Base-by-base conservation (phyloP, 2,113 vertebrate species). In the Actenoides hombroni region DNA sequence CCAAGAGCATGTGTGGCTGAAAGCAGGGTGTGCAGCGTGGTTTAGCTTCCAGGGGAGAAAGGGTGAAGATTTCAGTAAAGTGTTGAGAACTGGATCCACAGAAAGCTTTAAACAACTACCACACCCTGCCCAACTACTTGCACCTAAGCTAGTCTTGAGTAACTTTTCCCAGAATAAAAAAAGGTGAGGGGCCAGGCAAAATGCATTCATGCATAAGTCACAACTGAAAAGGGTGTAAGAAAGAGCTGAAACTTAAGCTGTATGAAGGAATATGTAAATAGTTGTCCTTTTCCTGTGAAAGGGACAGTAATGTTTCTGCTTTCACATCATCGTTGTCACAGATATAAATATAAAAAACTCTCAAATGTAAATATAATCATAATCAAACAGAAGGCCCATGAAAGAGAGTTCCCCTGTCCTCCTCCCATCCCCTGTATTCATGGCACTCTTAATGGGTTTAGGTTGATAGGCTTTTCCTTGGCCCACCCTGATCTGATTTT, bases 351-450 rank as follows among this genome's bases (percentile, higher is more conserved):
- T 61, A 84, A 69, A 56, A 88, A 92, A 51, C 13, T n/a, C 9
- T 46, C 56, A 94, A 75, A 90, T 81, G 92, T 64, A 86, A 95
- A 92, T 81, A 86, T 59, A 59, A 77, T 77, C 51, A 78, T 20
- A 70, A 71, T 86, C 63, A 94, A 86, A 61, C 79, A 83, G 69
- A 93, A 85, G 51, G 51, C 29, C 31, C 18, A 10, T 75, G 64
- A 74, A 90, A 69, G 64, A 37, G 37, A 76, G 33, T 40, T 13
- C 28, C 16, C 16, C 46, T 54, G 20, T 42, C 13, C 31, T 61
- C 6, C 40, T 24, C 13, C 42, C 29, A 8, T 28, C 12, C 19
- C 13, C 1, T 16, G 3, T 20, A 73, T 79, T 95, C 74, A 64
- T 35, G 48, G 8, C 35, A 69, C 11, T 74, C 26, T 35, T 64